A percentile compares a stretch with the other conserved stretches of the same genome.
Conservation (phyloP, 92 coral and sea anemone genomes). For the Epizoanthus illoricatus region DNA sequence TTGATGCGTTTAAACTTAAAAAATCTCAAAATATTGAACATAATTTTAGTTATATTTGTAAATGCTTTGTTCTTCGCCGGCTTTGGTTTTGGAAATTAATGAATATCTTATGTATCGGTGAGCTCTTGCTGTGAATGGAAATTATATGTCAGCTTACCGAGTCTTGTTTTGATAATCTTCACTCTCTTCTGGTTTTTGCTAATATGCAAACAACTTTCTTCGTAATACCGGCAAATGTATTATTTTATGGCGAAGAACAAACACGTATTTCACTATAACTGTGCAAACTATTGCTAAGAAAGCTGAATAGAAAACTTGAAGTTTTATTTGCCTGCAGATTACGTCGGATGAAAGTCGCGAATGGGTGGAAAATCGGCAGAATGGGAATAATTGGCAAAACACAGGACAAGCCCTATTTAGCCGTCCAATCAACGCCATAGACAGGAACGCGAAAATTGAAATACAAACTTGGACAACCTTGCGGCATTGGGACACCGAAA, state of each 20-base stretch:
- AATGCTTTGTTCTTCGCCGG: neutral
- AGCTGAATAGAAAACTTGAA: constrained; percentile 17
- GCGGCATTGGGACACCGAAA: neutral
- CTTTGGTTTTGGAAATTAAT: neutral
- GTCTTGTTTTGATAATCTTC: neutral
- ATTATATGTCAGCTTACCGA: neutral
- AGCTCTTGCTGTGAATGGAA: constrained; percentile 12
- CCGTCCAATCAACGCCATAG: neutral
- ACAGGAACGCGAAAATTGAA: neutral
- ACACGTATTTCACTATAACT: neutral
- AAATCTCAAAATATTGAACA: constrained; percentile 9
- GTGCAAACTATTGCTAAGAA: neutral
- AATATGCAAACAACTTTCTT: constrained; percentile 1
- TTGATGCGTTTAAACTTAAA: neutral
- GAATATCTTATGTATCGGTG: constrained; percentile 2
- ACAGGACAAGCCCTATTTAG: neutral
- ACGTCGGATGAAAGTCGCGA: neutral
- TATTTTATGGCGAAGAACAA: constrained; percentile 14
- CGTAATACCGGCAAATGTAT: constrained; percentile 13
- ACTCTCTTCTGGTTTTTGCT: neutral
- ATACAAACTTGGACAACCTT: neutral
- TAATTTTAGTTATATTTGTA: neutral
- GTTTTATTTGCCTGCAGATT: constrained; percentile 28
- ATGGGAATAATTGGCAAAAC: neutral
- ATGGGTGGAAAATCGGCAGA: constrained; percentile 11